Evolutionary conservation across 1,140 invertebrate genomes (phyloP).

Genomic region (Brachionus rotundiformis): DNA sequence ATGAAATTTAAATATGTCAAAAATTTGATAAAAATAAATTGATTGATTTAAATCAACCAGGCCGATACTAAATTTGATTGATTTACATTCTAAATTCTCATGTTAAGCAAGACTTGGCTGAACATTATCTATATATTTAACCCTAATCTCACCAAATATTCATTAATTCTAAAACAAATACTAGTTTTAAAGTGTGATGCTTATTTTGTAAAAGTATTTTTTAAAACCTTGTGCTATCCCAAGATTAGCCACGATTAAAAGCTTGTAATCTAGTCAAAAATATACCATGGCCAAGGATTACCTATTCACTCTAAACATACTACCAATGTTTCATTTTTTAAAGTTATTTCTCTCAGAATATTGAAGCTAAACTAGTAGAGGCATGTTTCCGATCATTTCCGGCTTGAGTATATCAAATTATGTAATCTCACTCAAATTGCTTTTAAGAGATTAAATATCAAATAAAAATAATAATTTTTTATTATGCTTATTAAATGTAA

Average conservation of each 20-base stretch:
- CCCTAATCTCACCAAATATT: neutral
- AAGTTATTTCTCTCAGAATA: too few species aligned
- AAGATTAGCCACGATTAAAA: neutral
- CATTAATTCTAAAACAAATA: neutral
- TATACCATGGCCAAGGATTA: neutral
- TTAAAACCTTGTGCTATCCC: neutral
- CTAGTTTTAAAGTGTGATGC: conserved; percentile 10
- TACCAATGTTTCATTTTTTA: too few species aligned
- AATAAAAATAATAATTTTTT: neutral
- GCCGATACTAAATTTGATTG: neutral
- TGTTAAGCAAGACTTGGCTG: neutral
- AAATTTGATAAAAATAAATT: conserved; percentile 2
- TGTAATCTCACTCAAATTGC: neutral
- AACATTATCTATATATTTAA: neutral
- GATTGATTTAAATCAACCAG: neutral
- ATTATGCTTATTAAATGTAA: neutral
- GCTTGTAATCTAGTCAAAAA: neutral
- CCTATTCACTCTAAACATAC: neutral
- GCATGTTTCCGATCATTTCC: neutral
- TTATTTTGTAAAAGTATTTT: neutral
- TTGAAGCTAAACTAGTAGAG: too few species aligned
- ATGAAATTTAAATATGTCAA: conserved; percentile 12
- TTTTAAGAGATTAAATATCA: conserved; percentile 10
- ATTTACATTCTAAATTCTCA: neutral
- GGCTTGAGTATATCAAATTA: neutral